phyloP scores from a whole-genome alignment of 2,113 vertebrate species.

The Suncus etruscus region DNA sequence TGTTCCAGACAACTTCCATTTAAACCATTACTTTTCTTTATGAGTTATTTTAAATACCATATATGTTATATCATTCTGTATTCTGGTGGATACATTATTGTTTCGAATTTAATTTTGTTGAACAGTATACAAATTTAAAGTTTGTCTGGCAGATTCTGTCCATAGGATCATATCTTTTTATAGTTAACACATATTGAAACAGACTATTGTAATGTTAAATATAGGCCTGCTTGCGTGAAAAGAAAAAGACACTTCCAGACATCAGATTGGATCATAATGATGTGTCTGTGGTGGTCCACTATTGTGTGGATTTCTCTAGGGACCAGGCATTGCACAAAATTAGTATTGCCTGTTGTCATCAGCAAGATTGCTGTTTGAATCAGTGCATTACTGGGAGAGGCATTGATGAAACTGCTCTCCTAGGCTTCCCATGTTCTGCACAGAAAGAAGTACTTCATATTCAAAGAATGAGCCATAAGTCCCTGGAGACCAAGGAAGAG shows the following conservation, averaged over 20 bases:
- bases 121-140: slow-evolving; percentile 53
- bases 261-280: neutral
- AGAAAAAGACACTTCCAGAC: slow-evolving; percentile 43
- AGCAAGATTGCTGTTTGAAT: neutral
- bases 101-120: slow-evolving; percentile 66
- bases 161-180: slow-evolving; percentile 48
- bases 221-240: slow-evolving; percentile 5
- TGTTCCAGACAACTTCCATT: no score
- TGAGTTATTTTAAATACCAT: no score
- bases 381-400: rapidly evolving
- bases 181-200: slow-evolving; percentile 35
- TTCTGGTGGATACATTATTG: neutral
- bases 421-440: neutral
- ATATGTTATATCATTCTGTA: no score
- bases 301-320: neutral
- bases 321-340: neutral
- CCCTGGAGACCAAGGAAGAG: neutral
- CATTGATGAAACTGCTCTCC: neutral
- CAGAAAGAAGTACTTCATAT: neutral
- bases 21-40: no score
- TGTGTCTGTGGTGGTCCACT: neutral
- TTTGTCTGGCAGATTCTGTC: slow-evolving; percentile 52
- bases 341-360: neutral
- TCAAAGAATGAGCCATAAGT: neutral
- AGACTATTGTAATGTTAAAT: slow-evolving; percentile 6